Evolutionary conservation across 1,140 invertebrate species (phyloP).

Genomic region (Trichoplusia ni): DNA sequence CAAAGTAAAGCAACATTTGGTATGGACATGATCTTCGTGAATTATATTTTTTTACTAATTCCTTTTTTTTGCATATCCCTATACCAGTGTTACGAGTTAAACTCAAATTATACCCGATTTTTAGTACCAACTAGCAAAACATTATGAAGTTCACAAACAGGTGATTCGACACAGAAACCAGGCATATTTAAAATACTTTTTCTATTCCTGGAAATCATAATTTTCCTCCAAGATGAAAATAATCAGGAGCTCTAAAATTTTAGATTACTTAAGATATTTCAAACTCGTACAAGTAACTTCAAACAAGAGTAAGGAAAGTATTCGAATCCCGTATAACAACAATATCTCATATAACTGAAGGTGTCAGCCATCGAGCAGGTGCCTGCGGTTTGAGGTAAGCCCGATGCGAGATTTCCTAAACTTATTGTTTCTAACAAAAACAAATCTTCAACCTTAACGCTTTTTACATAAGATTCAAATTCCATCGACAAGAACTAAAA

Average conservation of each 20-base stretch:
- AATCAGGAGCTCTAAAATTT: too few species aligned
- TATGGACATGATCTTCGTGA: too few species aligned
- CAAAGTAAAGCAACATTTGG: too few species aligned
- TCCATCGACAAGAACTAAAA: not conserved
- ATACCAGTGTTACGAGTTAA: too few species aligned
- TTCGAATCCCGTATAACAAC: constrained; percentile 4
- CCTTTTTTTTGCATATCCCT: too few species aligned
- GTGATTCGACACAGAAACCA: too few species aligned
- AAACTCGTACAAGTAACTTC: not conserved
- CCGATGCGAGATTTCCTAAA: constrained; percentile 13
- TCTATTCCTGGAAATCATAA: not conserved
- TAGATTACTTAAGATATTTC: too few species aligned
- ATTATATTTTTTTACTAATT: too few species aligned
- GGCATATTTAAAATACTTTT: constrained; percentile 4
- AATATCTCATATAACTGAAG: constrained; percentile 51
- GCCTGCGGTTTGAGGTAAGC: constrained; percentile 50
- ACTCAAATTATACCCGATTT: too few species aligned
- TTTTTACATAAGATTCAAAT: not conserved
- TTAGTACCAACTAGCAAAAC: too few species aligned
- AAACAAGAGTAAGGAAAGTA: constrained; percentile 1
- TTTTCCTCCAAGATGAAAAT: too few species aligned
- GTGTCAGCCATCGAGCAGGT: constrained; percentile 50
- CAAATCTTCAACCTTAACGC: constrained; percentile 5
- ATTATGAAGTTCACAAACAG: too few species aligned
- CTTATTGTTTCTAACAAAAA: not conserved